phyloP scores from a whole-genome alignment of 2,888 invertebrate genomes.

The Chirona hameri region DNA sequence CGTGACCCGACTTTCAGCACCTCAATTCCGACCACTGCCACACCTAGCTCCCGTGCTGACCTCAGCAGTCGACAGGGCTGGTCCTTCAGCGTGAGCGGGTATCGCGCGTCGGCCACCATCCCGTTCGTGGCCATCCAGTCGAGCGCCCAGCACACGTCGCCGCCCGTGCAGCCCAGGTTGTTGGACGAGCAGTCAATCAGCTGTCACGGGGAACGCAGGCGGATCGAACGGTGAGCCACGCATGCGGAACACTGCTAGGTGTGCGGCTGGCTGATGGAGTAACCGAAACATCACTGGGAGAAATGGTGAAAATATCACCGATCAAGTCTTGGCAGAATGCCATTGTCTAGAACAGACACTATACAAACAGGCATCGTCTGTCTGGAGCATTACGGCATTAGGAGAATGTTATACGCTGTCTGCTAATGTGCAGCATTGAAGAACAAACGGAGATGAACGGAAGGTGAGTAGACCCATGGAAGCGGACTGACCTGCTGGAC shows the following conservation, averaged over 20 bases:
- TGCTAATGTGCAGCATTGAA: too few species aligned
- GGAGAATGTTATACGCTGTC: too few species aligned
- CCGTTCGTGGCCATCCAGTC: constrained; percentile 65
- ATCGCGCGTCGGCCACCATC: constrained; percentile 57
- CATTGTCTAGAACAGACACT: too few species aligned
- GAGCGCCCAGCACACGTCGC: constrained; percentile 72
- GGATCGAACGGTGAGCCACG: neutral
- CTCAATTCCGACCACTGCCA: too few species aligned
- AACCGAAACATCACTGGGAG: neutral
- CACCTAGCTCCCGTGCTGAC: neutral
- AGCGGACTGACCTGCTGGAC: constrained; percentile 52
- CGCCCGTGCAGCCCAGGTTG: constrained; percentile 73
- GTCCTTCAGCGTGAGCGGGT: constrained; percentile 54
- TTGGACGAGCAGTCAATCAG: constrained; percentile 74
- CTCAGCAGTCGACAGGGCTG: neutral
- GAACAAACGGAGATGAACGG: too few species aligned
- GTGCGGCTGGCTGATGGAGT: too few species aligned
- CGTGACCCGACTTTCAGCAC: too few species aligned
- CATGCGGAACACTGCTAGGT: too few species aligned
- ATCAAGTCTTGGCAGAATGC: too few species aligned
- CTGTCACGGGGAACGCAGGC: constrained; percentile 48
- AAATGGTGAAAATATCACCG: neutral
- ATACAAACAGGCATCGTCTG: too few species aligned
- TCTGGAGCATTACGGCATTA: too few species aligned
- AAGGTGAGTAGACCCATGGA: neutral